Evolutionary conservation across 1,140 invertebrate genomes (phyloP), one percentile per base, ranked within the genome.

Genomic region (Drosophila baimaii): DNA sequence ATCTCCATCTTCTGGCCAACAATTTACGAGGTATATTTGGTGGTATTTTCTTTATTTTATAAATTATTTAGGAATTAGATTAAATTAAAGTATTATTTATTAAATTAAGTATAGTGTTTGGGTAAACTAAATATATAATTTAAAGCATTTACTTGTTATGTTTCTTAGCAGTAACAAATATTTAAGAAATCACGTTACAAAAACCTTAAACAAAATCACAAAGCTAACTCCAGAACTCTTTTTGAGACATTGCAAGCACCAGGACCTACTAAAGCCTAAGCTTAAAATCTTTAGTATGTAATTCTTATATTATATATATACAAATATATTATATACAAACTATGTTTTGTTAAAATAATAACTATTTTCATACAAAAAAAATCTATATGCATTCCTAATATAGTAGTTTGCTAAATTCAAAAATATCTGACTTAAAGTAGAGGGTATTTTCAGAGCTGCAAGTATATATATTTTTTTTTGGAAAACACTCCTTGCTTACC

Each of bases 401-500:
- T n/a, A n/a, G 6, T n/a, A 37, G 5, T 12, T 35, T 35, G 4
- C 35, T n/a, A n/a, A n/a, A 17, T 29, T 25, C 9, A n/a, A n/a
- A n/a, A 31, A 19, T 21, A 21, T 33, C 12, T 5, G 0, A 17
- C 5, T 17, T 2, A 29, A 49, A 31, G 0, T 51, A 51, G 12
- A 19, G 29, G 29, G 49, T 33, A 33, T 9, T 21, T 33, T 5
- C 0, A 5, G 3, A 35, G 29, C 13, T 21, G 9, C 5, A 33
- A 21, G 2, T 21, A n/a, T 2, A 35, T 5, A 27, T 27, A 7
- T 12, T 4, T 5, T n/a, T 52, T 13, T 21, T 35, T 23, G 0
- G 10, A 54, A 19, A 54, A 35, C 51, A 52, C 49, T 52, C 51
- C 51, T 19, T 21, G 10, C 29, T 33, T 52, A 33, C 19, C 13